Evolutionary conservation across 1,140 invertebrate species (phyloP).

Genomic region (Chionoecetes opilio): DNA sequence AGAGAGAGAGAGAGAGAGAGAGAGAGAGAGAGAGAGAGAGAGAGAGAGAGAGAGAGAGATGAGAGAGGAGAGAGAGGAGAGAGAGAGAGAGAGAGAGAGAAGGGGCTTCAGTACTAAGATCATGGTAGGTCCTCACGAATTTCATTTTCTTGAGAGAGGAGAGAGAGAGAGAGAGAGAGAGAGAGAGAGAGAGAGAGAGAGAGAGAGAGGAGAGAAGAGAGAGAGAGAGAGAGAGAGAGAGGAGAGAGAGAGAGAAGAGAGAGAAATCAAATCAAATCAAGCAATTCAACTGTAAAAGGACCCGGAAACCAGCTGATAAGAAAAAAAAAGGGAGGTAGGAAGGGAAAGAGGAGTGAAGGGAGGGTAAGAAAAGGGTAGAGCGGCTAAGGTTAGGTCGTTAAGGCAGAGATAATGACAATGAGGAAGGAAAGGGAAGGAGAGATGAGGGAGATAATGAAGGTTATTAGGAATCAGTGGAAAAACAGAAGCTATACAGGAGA

Average conservation of each 20-base stretch:
- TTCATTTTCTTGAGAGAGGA: neutral
- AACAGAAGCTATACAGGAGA: neutral
- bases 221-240: neutral
- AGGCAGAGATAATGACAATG: no score
- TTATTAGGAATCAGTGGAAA: no score
- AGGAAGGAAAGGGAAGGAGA: neutral
- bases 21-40: slow-evolving; percentile 27
- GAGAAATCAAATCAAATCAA: no score
- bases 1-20: slow-evolving; percentile 27
- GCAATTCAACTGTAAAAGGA: no score
- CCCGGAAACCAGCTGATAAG: no score
- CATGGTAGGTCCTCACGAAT: neutral
- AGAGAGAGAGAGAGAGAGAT: slow-evolving; percentile 1
- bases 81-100: neutral
- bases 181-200: neutral
- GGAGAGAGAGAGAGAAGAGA: no score
- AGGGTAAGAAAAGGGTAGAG: no score
- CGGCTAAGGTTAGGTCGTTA: no score
- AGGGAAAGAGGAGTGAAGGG: no score
- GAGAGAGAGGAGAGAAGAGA: neutral
- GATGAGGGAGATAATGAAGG: neutral
- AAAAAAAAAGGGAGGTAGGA: no score
- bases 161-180: neutral
- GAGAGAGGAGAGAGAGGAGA: neutral
- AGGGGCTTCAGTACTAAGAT: neutral